Evolutionary conservation across 1,140 invertebrate genomes (phyloP), one percentile per base, ranked within the genome.

Genomic region (Zaprionus ghesquierei): DNA sequence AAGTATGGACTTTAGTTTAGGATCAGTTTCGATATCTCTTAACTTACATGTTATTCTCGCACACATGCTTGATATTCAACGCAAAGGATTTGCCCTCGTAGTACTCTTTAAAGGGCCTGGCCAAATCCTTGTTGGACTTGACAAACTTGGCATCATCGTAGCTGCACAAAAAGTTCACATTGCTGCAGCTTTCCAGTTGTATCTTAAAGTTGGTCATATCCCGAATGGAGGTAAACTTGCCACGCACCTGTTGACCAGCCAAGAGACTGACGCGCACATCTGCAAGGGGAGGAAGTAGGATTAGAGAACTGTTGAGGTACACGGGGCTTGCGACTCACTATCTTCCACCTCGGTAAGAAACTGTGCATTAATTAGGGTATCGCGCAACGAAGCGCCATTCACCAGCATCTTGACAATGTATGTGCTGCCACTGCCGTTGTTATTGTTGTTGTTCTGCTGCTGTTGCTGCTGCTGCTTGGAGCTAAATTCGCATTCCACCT

Each of bases 31-130:
- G 3, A 27, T n/a, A 56, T 5, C 1, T 20, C 1, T 15, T 1
- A 5, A 77, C 87, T 79, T 69, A 92, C 90, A 92, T 90, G 69
- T 92, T 92, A 22, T 92, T 90, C 44, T 91, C 89, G 65, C 90
- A 90, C 22, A 92, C 89, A 66, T 87, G 74, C 35, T 82, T 90
- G 0, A 92, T 64, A 59, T 92, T 90, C 0, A 92, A 35, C 2
- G 89, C 79, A 75, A 71, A 90, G 0, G 78, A 82, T 69, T 91
- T 91, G 13, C 91, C 89, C 27, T 91, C 87, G 44, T 92, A 92
- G 35, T 79, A 76, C 3, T 87, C 58, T 65, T 90, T 91, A 22
- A 92, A 92, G 0, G 77, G 79, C 9, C 66, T 70, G 25, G 81
- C 89, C 49, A 92, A 29, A 15, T 87, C 76, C 10, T 79, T 77